phyloP scores from a whole-genome alignment of 2,113 vertebrate species.

The Pan paniscus region DNA sequence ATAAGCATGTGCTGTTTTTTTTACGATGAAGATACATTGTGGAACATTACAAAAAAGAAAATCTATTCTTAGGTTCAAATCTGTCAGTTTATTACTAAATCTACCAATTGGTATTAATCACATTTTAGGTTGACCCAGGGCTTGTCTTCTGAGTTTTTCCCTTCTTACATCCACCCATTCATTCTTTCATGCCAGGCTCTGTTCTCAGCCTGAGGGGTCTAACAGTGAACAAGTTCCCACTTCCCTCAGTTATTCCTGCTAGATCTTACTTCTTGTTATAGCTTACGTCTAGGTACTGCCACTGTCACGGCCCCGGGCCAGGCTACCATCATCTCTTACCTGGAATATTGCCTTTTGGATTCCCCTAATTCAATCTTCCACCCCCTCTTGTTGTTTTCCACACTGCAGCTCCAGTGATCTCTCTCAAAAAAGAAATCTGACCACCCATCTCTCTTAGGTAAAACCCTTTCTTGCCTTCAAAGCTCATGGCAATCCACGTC shows the following conservation, averaged over 20 bases:
- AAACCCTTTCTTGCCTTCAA: neutral
- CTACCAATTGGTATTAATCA: neutral
- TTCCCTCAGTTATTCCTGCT: neutral
- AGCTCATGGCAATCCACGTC: neutral
- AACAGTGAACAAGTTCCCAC: neutral
- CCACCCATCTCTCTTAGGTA: neutral
- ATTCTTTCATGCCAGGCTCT: neutral
- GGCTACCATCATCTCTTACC: neutral
- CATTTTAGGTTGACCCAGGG: neutral
- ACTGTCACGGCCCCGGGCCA: neutral
- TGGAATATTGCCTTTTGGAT: neutral
- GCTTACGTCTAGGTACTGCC: rapidly evolving
- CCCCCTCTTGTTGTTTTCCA: neutral
- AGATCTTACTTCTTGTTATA: neutral
- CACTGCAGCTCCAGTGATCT: neutral
- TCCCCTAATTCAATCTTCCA: neutral
- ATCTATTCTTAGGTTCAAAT: neutral
- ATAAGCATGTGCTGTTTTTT: neutral
- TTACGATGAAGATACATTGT: neutral
- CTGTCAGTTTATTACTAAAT: neutral
- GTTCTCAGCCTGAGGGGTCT: neutral
- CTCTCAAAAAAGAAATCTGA: neutral
- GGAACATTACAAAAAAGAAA: neutral
- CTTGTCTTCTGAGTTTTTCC: neutral
- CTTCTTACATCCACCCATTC: neutral